A percentile compares a stretch with the other conserved stretches of the same genome.
phyloP scores from a whole-genome alignment of 2,113 vertebrate genomes.

The Colius striatus region DNA sequence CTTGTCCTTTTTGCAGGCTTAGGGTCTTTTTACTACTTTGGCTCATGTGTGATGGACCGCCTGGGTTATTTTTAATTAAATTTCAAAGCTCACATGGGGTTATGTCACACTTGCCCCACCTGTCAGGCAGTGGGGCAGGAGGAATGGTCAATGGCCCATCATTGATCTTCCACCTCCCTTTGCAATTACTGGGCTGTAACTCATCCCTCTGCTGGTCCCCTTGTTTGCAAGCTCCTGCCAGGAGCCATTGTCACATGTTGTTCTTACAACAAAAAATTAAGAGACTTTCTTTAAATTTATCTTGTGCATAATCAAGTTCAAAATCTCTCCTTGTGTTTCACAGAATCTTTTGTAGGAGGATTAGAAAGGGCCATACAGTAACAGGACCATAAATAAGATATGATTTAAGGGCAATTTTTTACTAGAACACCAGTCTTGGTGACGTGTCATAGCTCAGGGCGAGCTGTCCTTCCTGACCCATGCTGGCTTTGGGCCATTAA shows the following conservation, averaged over 20 bases:
- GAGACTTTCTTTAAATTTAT: background rate
- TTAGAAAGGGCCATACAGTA: background rate
- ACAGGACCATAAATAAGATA: background rate
- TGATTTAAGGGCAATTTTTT: background rate
- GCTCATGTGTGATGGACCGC: background rate
- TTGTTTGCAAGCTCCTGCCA: background rate
- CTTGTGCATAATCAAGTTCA: rapidly evolving
- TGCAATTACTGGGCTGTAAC: background rate
- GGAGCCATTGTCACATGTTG: rapidly evolving
- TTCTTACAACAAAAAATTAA: background rate
- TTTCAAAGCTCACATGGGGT: background rate
- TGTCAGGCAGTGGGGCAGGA: rapidly evolving
- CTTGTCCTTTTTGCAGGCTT: background rate
- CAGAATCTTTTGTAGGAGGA: background rate
- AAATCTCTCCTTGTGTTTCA: background rate
- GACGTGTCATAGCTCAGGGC: background rate
- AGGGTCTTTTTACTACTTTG: background rate
- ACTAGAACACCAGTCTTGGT: background rate
- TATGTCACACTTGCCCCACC: rapidly evolving
- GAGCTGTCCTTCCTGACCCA: background rate
- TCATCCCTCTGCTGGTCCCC: rapidly evolving
- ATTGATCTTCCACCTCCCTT: background rate
- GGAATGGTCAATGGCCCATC: background rate
- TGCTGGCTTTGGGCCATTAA: rapidly evolving
- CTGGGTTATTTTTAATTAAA: background rate